Conservation (phyloP, 1,140 invertebrate genomes). For the silkworm (Bombyx mori) region ASM3026992v2 NC_085129.1:4132501-4133000, state of each 20-base stretch:
- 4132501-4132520: too few species aligned
- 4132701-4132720: conserved; percentile 43
- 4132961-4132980: too few species aligned
- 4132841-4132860: conserved; percentile 7
- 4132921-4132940: too few species aligned
- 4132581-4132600: not conserved
- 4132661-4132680: conserved; percentile 33
- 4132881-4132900: not conserved
- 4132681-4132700: conserved; percentile 53
- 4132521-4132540: too few species aligned
- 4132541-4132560: too few species aligned
- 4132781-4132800: conserved; percentile 40
- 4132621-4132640: too few species aligned
- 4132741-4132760: conserved; percentile 62
- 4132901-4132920: too few species aligned
- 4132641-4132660: conserved; percentile 5
- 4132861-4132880: not conserved
- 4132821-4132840: conserved; percentile 23
- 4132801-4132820: conserved; percentile 56
- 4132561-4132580: too few species aligned
- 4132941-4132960: too few species aligned
- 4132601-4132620: not conserved
- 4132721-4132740: conserved; percentile 32
- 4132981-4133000: too few species aligned
- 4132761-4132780: conserved; percentile 58